phyloP scores from a whole-genome alignment of 2,888 invertebrate genomes.

The Chrysolina americana region DNA sequence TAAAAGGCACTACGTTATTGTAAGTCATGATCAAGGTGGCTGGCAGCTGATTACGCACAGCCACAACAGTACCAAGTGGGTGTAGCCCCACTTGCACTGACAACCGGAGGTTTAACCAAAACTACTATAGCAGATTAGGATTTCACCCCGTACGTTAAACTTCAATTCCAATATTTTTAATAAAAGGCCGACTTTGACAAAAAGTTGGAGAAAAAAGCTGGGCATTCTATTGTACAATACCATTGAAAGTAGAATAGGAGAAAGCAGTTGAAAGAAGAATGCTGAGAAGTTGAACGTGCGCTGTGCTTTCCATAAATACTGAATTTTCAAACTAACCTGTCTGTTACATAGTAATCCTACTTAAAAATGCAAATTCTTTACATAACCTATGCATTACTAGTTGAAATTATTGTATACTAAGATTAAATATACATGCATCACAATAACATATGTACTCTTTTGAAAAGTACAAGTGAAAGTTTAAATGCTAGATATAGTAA shows the following conservation, averaged over 20 bases:
- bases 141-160: conserved; percentile 36
- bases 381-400: conserved; percentile 49
- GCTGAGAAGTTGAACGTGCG: conserved; percentile 40
- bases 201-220: neutral
- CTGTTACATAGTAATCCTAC: conserved; percentile 64
- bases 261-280: neutral
- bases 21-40: conserved; percentile 59
- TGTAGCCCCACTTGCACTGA: conserved; percentile 57
- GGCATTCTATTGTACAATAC: neutral
- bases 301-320: conserved; percentile 46
- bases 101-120: conserved; percentile 58
- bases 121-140: conserved; percentile 56
- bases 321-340: conserved; percentile 58
- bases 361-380: conserved; percentile 66
- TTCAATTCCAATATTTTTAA: neutral
- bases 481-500: conserved; percentile 66
- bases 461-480: conserved; percentile 58
- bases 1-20: conserved; percentile 70
- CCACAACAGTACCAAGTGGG: conserved; percentile 56
- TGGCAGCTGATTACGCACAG: conserved; percentile 69
- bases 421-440: conserved; percentile 64
- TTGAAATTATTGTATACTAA: conserved; percentile 60
- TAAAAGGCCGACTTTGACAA: neutral
- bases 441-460: conserved; percentile 59
- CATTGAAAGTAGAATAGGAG: neutral